Conservation (phyloP, 2,888 invertebrate genomes). For the Hypsopygia costalis region DNA sequence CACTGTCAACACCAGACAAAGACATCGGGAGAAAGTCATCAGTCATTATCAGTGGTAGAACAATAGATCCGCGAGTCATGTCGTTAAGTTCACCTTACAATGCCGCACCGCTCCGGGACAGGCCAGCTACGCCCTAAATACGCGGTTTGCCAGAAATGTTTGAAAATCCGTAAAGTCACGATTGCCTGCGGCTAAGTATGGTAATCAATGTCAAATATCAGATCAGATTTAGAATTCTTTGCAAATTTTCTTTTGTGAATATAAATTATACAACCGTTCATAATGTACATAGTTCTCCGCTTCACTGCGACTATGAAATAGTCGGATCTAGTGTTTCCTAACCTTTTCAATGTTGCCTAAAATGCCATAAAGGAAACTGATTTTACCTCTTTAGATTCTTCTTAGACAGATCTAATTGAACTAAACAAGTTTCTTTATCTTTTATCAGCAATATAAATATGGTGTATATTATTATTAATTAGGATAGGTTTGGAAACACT, state of each 20-base stretch:
- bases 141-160: conserved; percentile 45
- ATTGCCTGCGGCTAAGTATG: conserved; percentile 35
- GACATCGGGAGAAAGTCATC: conserved; percentile 70
- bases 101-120: conserved; percentile 21
- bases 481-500: too few species aligned
- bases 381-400: too few species aligned
- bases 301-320: too few species aligned
- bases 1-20: conserved; percentile 67
- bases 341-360: too few species aligned
- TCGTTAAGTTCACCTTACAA: conserved; percentile 66
- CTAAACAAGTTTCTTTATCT: too few species aligned
- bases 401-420: too few species aligned
- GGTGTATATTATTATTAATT: too few species aligned
- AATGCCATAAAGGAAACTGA: too few species aligned
- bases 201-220: conserved; percentile 22
- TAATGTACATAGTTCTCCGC: too few species aligned
- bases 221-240: conserved; percentile 7
- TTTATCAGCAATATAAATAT: too few species aligned
- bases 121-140: conserved; percentile 43
- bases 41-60: conserved; percentile 71
- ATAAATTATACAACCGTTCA: too few species aligned
- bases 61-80: conserved; percentile 70
- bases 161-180: conserved; percentile 48
- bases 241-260: neutral
- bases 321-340: too few species aligned